phyloP scores from a whole-genome alignment of 2,888 invertebrate species.

The Drosophila nr. fundita region DNA sequence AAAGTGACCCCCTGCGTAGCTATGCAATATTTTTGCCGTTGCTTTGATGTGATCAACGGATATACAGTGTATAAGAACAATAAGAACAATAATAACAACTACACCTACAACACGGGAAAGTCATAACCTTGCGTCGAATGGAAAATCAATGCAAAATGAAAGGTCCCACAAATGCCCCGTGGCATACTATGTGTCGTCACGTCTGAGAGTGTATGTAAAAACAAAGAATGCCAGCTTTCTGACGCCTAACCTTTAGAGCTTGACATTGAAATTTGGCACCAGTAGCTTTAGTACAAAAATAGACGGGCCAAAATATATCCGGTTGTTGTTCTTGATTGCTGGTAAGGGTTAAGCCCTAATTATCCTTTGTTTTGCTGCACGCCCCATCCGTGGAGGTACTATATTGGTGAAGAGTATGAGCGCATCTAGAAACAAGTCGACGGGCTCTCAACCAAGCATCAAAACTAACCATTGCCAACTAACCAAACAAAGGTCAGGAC shows the following conservation, averaged over 20 bases:
- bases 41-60: constrained; percentile 1
- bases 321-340: constrained; percentile 1
- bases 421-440: constrained; percentile 28
- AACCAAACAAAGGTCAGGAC: constrained; percentile 28
- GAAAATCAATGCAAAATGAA: constrained; percentile 65
- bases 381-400: constrained; percentile 3
- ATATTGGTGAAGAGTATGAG: not conserved
- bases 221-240: constrained; percentile 36
- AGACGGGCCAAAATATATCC: constrained; percentile 19
- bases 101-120: not conserved
- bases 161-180: constrained; percentile 25
- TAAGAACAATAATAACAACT: not conserved
- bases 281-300: constrained; percentile 28
- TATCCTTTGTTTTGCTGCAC: constrained; percentile 41
- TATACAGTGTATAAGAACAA: not conserved
- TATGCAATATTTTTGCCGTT: not conserved
- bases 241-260: constrained; percentile 64
- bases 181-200: not conserved
- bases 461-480: constrained; percentile 34
- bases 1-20: not conserved
- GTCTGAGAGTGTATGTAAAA: constrained; percentile 11
- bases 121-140: constrained; percentile 37
- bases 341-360: constrained; percentile 30
- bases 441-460: constrained; percentile 14
- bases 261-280: constrained; percentile 56